Evolutionary conservation across 1,140 invertebrate genomes (phyloP), one percentile per base, ranked within the genome.

Genomic region (Ostrea edulis): DNA sequence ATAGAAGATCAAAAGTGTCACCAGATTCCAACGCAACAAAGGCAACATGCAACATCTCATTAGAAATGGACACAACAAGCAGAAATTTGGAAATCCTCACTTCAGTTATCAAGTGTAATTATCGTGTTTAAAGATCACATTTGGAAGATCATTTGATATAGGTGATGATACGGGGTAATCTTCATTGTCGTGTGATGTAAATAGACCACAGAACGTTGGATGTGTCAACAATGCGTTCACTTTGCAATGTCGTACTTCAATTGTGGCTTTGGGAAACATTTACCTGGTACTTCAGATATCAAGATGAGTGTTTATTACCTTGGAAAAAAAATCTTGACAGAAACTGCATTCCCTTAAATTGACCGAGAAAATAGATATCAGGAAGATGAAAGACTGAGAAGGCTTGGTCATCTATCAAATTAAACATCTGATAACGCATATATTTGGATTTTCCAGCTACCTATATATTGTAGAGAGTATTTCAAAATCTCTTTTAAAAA

Each of bases 231-330:
- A 77, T 29, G 29, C 25, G 11, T 14, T 25, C 14, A 14, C 22
- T 44, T 17, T 2, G 14, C 14, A 9, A 77, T 35, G 68, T 14
- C 29, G 68, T 29, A 25, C 25, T 77, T 77, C 29, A 11, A 77
- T 77, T 77, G 68, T 77, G 2, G 25, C 68, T 25, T 77, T 14
- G 4, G 35, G 68, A 77, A 29, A 77, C 29, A 14, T 35, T 35
- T 25, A 77, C 68, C 22, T 77, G 68, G 25, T 77, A 35, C 68
- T 14, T 77, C 9, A 77, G 25, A 14, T 77, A 77, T 77, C 68
- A 77, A 77, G 68, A 77, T 77, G 35, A 77, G 68, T 77, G 68
- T 77, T 77, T 29, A 25, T 77, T 77, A 77, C 68, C 68, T 77
- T 8, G 68, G n/a, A 62, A 62, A 62, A n/a, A n/a, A n/a, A n/a